These are phyloP conservation scores for Siderastrea siderea DNA, from an alignment of 92 coral and sea anemone genomes.

Conservation along the genomic window DNA sequence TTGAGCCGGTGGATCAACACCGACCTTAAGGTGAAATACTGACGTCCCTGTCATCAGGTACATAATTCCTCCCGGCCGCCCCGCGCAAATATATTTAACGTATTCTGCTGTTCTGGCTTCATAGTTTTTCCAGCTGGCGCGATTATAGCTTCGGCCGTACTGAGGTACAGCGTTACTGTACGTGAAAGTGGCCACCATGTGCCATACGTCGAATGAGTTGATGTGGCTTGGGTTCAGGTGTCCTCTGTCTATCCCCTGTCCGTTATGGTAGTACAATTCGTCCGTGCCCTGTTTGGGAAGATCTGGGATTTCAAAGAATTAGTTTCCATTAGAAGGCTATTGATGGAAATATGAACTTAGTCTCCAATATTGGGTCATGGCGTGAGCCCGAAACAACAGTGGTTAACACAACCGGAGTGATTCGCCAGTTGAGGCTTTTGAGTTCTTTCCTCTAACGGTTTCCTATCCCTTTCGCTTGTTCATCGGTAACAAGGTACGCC, in stretches of 20 bases:
- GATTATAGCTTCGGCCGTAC: not conserved
- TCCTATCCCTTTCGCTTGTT: too few species aligned
- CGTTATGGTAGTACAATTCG: not conserved
- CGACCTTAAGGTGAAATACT: not conserved
- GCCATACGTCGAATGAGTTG: not conserved
- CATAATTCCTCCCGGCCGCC: not conserved
- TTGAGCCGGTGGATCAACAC: not conserved
- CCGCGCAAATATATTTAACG: not conserved
- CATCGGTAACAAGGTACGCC: too few species aligned
- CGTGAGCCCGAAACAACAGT: too few species aligned
- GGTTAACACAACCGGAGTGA: too few species aligned
- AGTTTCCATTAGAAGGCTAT: too few species aligned
- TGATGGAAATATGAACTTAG: too few species aligned
- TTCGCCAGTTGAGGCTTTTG: too few species aligned
- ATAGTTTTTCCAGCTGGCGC: not conserved
- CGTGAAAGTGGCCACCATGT: not conserved
- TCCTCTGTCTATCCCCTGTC: not conserved
- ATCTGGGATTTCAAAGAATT: not conserved
- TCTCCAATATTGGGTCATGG: too few species aligned
- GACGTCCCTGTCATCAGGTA: constrained; percentile 15
- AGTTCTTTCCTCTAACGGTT: too few species aligned
- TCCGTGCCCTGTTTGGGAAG: not conserved
- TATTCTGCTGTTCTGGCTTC: not conserved
- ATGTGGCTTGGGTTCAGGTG: not conserved
- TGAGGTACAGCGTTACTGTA: constrained; percentile 16